These are phyloP conservation scores for Phenganax marumi DNA, from an alignment of 92 coral and sea anemone species.

Conservation along the genomic window DNA sequence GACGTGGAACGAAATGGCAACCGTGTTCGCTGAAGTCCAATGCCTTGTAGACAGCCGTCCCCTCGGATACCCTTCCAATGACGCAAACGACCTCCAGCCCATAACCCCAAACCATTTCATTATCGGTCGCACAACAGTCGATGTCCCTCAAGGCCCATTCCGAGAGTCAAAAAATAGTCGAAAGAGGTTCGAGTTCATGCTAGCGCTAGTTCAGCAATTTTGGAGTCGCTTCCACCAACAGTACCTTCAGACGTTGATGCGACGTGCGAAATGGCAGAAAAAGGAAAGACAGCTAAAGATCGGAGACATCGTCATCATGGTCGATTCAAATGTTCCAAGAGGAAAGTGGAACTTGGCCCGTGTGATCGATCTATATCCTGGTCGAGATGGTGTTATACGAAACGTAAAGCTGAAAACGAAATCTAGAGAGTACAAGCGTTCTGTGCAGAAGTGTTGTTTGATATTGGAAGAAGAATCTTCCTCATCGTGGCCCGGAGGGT, in stretches of 20 bases:
- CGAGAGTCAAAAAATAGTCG: slow-evolving; percentile 41
- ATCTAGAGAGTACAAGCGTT: too few species aligned
- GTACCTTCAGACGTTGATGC: slow-evolving; percentile 23
- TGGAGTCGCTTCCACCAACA: slow-evolving; percentile 27
- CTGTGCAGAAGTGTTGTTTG: too few species aligned
- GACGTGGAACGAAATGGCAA: too few species aligned
- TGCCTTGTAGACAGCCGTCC: slow-evolving; percentile 51
- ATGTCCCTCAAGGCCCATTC: slow-evolving; percentile 38
- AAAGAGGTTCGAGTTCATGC: slow-evolving; percentile 41
- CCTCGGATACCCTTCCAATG: slow-evolving; percentile 48
- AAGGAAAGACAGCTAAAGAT: too few species aligned
- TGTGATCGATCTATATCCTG: too few species aligned
- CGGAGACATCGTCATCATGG: too few species aligned
- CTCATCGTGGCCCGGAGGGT: too few species aligned
- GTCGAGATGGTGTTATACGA: too few species aligned
- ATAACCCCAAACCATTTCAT: slow-evolving; percentile 39
- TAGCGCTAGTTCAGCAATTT: slow-evolving; percentile 48
- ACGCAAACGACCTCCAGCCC: slow-evolving; percentile 54
- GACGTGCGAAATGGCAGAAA: slow-evolving; percentile 42
- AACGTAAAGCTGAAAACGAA: too few species aligned
- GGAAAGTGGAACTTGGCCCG: too few species aligned
- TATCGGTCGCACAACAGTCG: slow-evolving; percentile 28
- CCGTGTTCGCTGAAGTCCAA: slow-evolving; percentile 46
- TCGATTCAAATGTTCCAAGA: too few species aligned
- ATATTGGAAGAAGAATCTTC: too few species aligned